phyloP scores from a whole-genome alignment of 2,113 vertebrate genomes.

The Trematocara variabile region DNA sequence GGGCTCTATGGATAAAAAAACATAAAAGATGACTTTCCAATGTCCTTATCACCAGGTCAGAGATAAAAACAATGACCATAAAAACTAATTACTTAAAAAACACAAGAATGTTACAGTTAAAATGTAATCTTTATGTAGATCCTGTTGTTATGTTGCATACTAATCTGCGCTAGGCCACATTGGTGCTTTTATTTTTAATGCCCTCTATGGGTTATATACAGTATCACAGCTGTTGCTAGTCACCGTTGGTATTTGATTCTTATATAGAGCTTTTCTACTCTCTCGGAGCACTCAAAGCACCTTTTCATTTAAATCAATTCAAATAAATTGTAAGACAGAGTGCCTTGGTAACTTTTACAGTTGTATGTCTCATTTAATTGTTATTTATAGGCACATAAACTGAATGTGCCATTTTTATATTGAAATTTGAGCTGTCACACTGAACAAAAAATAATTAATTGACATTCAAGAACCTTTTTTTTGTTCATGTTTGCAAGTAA shows the following conservation, averaged over 20 bases:
- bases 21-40: neutral
- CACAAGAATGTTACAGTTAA: neutral
- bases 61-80: neutral
- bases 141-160: neutral
- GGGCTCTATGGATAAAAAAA: neutral
- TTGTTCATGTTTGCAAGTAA: rapidly evolving
- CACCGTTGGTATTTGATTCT: rapidly evolving
- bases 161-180: neutral
- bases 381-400: neutral
- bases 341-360: neutral
- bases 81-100: neutral
- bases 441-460: neutral
- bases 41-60: neutral
- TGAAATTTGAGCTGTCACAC: neutral
- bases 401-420: rapidly evolving
- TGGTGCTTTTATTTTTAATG: neutral
- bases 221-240: neutral
- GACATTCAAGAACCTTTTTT: neutral
- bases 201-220: neutral
- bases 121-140: neutral
- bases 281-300: neutral
- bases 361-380: neutral
- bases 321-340: neutral
- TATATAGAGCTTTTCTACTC: rapidly evolving
- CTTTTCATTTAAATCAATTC: neutral